Evolutionary conservation across 2,113 vertebrate genomes (phyloP).

Genomic region (Cyphomyrus discorhynchus): DNA sequence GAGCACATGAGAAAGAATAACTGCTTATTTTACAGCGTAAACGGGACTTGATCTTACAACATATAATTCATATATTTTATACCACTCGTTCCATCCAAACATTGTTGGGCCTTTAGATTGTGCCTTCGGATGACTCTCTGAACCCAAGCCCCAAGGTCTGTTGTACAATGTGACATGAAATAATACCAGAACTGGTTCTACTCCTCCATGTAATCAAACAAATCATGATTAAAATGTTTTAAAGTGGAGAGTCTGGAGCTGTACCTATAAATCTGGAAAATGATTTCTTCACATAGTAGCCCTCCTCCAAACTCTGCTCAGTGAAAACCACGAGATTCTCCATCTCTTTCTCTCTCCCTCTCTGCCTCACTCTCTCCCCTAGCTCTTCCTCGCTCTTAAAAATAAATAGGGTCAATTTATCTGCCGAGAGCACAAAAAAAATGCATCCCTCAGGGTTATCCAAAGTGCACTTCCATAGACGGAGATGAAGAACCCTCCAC

Average conservation of each 20-base stretch:
- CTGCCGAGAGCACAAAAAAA: conserved; percentile 14
- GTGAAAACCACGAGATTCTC: background rate
- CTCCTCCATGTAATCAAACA: conserved; percentile 17
- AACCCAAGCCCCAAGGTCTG: background rate
- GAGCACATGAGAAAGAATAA: background rate
- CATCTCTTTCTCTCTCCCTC: background rate
- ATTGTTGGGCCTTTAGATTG: background rate
- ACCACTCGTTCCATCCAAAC: background rate
- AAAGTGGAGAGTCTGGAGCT: conserved; percentile 18
- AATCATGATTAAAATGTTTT: conserved; percentile 25
- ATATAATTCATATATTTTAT: background rate
- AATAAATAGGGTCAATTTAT: conserved; percentile 23
- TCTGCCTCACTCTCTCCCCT: background rate
- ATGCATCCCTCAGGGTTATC: conserved; percentile 20
- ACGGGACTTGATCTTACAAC: background rate
- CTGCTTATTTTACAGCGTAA: background rate
- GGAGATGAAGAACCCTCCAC: background rate
- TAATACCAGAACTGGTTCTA: conserved; percentile 3
- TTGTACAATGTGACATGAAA: background rate
- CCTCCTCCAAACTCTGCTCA: conserved; percentile 6
- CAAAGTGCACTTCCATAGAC: conserved; percentile 20
- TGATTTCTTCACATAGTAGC: background rate
- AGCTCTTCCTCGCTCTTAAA: background rate
- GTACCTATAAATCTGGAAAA: conserved; percentile 22
- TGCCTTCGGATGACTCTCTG: background rate